Evolutionary conservation across 2,888 invertebrate species (phyloP), one percentile per base, ranked within the genome.

Genomic region (Pegoplata infirma): DNA sequence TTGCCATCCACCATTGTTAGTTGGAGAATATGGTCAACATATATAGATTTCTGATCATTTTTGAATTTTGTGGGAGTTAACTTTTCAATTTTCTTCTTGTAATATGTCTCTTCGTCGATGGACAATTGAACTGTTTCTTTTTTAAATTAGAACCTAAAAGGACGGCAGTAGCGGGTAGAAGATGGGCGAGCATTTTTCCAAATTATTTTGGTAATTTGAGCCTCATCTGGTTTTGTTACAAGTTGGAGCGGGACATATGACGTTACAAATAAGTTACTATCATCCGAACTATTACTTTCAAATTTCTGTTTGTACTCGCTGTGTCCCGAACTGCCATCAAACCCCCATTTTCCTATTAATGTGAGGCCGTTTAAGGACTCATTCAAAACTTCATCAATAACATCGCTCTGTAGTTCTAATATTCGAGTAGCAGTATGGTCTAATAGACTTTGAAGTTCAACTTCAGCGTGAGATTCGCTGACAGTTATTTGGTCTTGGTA

Each of bases 1-100:
- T 79, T 75, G 10, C 79, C 71, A 80, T 81, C 68, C 10, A 79
- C 76, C 78, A 81, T 79, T 5, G 74, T 67, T 8, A 81, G 55
- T 64, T 68, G 69, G 19, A 81, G 59, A 10, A 55, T 32, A 66
- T 81, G 67, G 21, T 77, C 67, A n/a, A 79, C 12, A 12, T 36
- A 17, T 25, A 73, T 44, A 56, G 3, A 21, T 23, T 23, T 55
- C 36, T 44, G 40, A 51, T 1, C 5, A 49, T 7, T 58, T 58
- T 25, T 1, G 25, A 36, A 51, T 77, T 72, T 44, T 14, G 79
- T 72, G 19, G 72, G 51, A 53, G 44, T 69, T 16, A 80, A 16
- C 46, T 67, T 58, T 25, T 58, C 10, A 71, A 81, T 80, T 81
- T 77, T 75, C 23, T 71, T 56, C 61, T 71, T 78, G 58, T 63